Evolutionary conservation across 1,140 invertebrate genomes (phyloP).

Genomic region (Diprion similis): DNA sequence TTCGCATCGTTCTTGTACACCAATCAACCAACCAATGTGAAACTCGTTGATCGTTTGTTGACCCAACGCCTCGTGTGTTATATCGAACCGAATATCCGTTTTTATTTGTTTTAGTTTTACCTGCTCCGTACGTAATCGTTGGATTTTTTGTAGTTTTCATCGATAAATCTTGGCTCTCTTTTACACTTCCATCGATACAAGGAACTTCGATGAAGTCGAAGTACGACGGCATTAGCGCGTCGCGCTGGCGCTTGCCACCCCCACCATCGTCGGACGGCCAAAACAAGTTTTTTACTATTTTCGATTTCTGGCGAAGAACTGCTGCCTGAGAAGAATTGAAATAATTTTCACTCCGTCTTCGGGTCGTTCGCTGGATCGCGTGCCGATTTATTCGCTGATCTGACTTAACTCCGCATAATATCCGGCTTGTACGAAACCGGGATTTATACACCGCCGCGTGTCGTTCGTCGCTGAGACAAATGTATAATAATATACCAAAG

Average conservation of each 20-base stretch:
- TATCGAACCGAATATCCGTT: not conserved
- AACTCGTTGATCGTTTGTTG: no score
- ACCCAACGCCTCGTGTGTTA: not conserved
- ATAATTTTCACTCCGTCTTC: not conserved
- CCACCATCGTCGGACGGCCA: constrained; percentile 6
- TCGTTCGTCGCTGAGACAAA: not conserved
- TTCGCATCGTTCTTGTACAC: not conserved
- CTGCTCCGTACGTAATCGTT: not conserved
- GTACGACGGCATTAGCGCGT: constrained; percentile 1
- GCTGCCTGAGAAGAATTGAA: not conserved
- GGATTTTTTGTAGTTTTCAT: not conserved
- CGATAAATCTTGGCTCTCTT: no score
- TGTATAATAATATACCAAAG: not conserved
- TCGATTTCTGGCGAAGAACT: constrained; percentile 2
- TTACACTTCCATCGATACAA: no score
- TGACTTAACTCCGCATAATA: no score
- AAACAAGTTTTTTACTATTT: constrained; percentile 8
- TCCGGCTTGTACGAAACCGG: not conserved
- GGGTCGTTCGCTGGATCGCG: not conserved
- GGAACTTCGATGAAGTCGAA: not conserved
- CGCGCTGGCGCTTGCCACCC: constrained; percentile 5
- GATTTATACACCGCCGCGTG: not conserved
- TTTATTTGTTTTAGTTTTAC: constrained; percentile 8
- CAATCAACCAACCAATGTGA: no score
- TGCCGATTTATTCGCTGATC: no score